Evolutionary conservation across 2,888 invertebrate genomes (phyloP).

Genomic region (Strigamia maritima): DNA sequence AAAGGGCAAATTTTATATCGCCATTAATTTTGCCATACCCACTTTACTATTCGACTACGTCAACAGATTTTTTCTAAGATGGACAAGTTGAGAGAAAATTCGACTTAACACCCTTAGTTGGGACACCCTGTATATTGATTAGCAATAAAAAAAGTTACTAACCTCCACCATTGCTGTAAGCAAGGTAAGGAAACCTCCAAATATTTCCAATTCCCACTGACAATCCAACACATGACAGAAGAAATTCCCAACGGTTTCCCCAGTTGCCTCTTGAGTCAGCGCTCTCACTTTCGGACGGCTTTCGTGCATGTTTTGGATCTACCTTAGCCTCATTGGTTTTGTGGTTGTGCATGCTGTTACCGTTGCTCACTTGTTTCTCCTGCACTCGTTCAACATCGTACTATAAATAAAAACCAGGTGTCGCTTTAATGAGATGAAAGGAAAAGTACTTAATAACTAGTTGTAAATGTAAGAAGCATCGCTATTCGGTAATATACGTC

Average conservation of each 20-base stretch:
- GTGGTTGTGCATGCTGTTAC: neutral
- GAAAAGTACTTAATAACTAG: neutral
- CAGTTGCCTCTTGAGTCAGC: conserved; percentile 49
- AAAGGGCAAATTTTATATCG: too few relatives aligned
- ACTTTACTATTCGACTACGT: too few relatives aligned
- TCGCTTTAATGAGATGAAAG: neutral
- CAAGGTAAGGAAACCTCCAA: conserved; percentile 35
- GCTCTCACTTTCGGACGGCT: neutral
- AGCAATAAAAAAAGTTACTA: neutral
- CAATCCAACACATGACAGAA: conserved; percentile 50
- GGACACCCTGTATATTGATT: conserved; percentile 5
- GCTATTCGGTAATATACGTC: too few relatives aligned
- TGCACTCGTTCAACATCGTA: neutral
- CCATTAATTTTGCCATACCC: too few relatives aligned
- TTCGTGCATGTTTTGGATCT: neutral
- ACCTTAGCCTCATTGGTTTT: neutral
- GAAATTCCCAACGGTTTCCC: conserved; percentile 52
- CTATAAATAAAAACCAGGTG: neutral
- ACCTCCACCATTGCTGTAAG: conserved; percentile 34
- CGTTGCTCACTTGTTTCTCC: neutral
- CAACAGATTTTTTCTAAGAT: too few relatives aligned
- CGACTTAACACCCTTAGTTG: too few relatives aligned
- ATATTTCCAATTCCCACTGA: conserved; percentile 49
- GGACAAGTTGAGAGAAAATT: too few relatives aligned
- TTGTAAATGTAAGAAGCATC: neutral